Percentiles rank a stretch among this genome's conserved stretches.
Conservation (phyloP, 64 coral and sea anemone species). For the Stichodactyla helianthus region DNA sequence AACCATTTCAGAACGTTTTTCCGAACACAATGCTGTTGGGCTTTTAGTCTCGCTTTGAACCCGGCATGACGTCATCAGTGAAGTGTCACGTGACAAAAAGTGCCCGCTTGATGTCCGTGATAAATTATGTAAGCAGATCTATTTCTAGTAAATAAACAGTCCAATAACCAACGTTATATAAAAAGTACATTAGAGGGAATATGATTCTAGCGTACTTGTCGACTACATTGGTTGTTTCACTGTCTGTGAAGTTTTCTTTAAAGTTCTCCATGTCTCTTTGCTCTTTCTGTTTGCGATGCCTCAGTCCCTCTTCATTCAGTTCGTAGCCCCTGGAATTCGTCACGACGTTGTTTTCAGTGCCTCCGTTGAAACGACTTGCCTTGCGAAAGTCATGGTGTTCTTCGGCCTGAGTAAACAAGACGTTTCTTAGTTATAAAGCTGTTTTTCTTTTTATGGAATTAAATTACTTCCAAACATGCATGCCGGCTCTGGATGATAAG, state of each 20-base stretch:
- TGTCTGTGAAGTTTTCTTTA: slow-evolving; percentile 42
- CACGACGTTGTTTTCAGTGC: background rate
- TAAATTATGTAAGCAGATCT: background rate
- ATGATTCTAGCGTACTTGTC: slow-evolving; percentile 56
- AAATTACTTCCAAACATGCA: too few species aligned
- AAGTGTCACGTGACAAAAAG: background rate
- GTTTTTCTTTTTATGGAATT: too few species aligned
- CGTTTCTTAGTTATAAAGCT: too few species aligned
- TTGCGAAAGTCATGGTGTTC: background rate
- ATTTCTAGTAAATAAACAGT: slow-evolving; percentile 43
- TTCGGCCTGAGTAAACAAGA: background rate
- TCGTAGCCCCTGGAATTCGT: background rate
- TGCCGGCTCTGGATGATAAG: too few species aligned
- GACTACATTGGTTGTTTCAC: slow-evolving; percentile 25
- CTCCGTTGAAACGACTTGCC: background rate
- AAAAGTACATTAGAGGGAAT: slow-evolving; percentile 27
- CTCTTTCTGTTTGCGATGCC: background rate
- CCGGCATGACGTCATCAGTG: background rate
- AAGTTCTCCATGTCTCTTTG: slow-evolving; percentile 20
- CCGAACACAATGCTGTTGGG: too few species aligned
- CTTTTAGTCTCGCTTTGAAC: too few species aligned
- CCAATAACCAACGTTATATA: slow-evolving; percentile 61
- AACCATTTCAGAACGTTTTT: too few species aligned
- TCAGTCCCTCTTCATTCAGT: background rate
- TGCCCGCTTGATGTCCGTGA: background rate